Evolutionary conservation across 2,888 invertebrate genomes (phyloP), one percentile per base, ranked within the genome.

Genomic region (Meloe dianella): DNA sequence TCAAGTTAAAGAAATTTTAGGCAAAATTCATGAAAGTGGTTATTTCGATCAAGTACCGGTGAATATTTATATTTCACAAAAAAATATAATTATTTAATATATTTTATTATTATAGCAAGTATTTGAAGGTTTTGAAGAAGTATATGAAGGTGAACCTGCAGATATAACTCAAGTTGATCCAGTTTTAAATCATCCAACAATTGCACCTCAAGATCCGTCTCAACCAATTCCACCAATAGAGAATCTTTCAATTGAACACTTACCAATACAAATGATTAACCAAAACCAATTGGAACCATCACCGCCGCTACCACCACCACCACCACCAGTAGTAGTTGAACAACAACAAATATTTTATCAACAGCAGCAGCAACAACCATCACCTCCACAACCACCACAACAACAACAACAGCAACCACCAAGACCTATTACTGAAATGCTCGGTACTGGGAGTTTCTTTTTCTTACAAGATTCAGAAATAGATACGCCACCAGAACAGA

Each of bases 391-490:
- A 12, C 74, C 76, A 24, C 78, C 66, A 12, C 68, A 74, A 9
- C 62, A 72, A 20, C 72, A 71, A 47, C 79, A 76, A 30, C 79
- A 72, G 59, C 82, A 78, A 57, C 89, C 88, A 5, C 82, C 85
- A 3, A 85, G 89, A 68, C 92, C 92, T 4, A 87, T 93, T 69
- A 87, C 91, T 12, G 93, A 93, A 78, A 91, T 93, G 32, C 89
- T 93, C 73, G 92, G 92, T 30, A 87, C 89, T 8, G 91, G 92
- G 66, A 92, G 90, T 81, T 92, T 93, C 84, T 92, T 89, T 82
- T 93, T 93, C 82, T 87, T 96, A 64, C 95, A 97, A 81, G 84
- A 97, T 79, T 96, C 96, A 24, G 96, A 96, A 84, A 86, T 94
- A 72, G 94, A 94, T 81, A 90, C 91, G 61, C 91, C 92, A 0